Evolutionary conservation across 1,140 invertebrate genomes (phyloP).

Genomic region (Mamestra configurata): DNA sequence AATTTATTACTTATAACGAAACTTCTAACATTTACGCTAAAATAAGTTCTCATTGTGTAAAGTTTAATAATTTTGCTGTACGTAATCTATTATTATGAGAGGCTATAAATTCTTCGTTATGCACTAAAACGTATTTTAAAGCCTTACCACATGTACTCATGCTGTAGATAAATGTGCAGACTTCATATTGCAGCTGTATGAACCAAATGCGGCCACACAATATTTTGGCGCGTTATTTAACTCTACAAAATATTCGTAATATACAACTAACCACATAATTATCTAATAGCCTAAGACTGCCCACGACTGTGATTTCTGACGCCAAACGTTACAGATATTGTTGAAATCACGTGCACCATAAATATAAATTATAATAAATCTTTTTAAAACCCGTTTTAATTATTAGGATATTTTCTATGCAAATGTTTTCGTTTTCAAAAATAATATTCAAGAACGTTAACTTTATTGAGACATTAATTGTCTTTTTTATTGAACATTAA

Average conservation of each 20-base stretch:
- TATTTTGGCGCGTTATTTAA: slow-evolving; percentile 44
- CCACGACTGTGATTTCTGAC: not conserved
- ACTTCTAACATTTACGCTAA: not conserved
- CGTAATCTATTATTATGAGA: slow-evolving; percentile 20
- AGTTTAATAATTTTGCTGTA: not conserved
- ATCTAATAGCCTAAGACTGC: no score
- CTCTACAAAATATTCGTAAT: slow-evolving; percentile 10
- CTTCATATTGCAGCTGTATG: slow-evolving; percentile 40
- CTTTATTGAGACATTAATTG: not conserved
- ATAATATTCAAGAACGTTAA: not conserved
- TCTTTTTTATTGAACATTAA: not conserved
- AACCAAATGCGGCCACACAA: slow-evolving; percentile 36
- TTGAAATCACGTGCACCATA: not conserved
- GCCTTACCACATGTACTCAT: slow-evolving; percentile 24
- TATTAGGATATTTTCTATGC: not conserved
- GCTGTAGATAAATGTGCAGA: slow-evolving; percentile 33
- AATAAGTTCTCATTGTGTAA: slow-evolving; percentile 10
- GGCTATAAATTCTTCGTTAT: slow-evolving; percentile 38
- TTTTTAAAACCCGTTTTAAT: not conserved
- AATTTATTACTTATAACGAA: slow-evolving; percentile 10
- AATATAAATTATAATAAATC: not conserved
- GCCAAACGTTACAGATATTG: not conserved
- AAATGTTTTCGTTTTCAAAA: not conserved
- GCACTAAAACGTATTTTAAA: slow-evolving; percentile 43
- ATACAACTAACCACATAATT: not conserved